Evolutionary conservation across 2,888 invertebrate species (phyloP), one percentile per base, ranked within the genome.

Genomic region (Cheilosia pagana): DNA sequence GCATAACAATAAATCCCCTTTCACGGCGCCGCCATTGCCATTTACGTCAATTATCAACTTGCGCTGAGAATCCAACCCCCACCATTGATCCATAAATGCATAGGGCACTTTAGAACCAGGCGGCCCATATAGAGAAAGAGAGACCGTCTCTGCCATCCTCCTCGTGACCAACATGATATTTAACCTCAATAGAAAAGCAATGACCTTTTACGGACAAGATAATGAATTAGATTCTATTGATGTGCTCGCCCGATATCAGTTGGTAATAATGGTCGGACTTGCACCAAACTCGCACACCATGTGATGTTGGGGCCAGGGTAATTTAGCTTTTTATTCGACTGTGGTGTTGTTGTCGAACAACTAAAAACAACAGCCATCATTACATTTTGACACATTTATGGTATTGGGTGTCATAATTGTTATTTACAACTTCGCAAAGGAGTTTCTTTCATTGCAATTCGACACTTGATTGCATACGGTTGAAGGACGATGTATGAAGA

Each of bases 161-260:
- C 59, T 78, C 45, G 71, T 67, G 45, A 71, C 28, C 41, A 60
- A 21, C 52, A 48, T 62, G 60, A 79, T 78, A 78, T 62, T 82
- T 68, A 82, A 67, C 82, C 72, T 52, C 78, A 72, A 82, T 82
- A 55, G 67, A 72, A 83, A 78, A 35, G 53, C 72, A 62, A 50
- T 78, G 78, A 62, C 71, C 67, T 62, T 50, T 72, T 62, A 72
- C 57, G 48, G 59, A 67, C 48, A 62, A 48, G 59, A 68, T 67
- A 67, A 67, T 78, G 53, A 82, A 78, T 79, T 53, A 23, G 57
- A 43, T 31, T 48, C 55, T 31, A 19, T 31, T 67, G 67, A 72
- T 52, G 82, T 12, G 21, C 62, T 39, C 10, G 52, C 35, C 25
- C 45, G n/a, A 41, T 23, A 59, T 65, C 55, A 23, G 31, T 45